Conservation (phyloP, 53 echinoderm and acorn worm genomes). For the Apostichopus leukothele region DNA sequence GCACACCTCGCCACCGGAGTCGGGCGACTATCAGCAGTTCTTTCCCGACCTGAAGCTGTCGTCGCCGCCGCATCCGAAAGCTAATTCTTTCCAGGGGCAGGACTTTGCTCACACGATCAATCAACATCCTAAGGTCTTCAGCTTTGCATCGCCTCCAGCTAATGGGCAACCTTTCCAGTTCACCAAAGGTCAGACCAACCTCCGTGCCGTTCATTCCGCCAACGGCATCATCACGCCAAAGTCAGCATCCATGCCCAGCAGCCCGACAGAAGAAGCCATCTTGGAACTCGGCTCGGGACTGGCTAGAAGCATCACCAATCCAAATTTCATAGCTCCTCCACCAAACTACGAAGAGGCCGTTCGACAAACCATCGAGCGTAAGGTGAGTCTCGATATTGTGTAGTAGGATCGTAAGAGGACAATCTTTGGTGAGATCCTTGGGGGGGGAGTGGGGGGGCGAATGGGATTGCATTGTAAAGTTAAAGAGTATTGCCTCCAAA, state of each 20-base stretch:
- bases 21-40: conserved; percentile 23
- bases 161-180: conserved; percentile 85
- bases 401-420: too few species aligned
- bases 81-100: conserved; percentile 78
- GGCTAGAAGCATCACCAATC: conserved; percentile 65
- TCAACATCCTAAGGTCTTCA: conserved; percentile 80
- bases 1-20: conserved; percentile 19
- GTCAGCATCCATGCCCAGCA: conserved; percentile 84
- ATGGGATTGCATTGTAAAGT: too few species aligned
- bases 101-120: conserved; percentile 73
- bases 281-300: conserved; percentile 59
- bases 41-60: conserved; percentile 33
- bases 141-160: conserved; percentile 75
- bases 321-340: conserved; percentile 81
- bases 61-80: conserved; percentile 49
- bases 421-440: too few species aligned
- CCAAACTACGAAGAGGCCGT: conserved; percentile 97
- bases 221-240: conserved; percentile 69
- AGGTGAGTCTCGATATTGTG: conserved; percentile 46
- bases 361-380: conserved; percentile 82
- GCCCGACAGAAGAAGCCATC: conserved; percentile 72
- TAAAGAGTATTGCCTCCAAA: too few species aligned
- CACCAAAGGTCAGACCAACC: conserved; percentile 52
- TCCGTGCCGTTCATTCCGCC: neutral
- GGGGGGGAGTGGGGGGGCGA: too few species aligned